Base-by-base conservation (phyloP, 2,888 invertebrate genomes). In the Helleia helle region DNA sequence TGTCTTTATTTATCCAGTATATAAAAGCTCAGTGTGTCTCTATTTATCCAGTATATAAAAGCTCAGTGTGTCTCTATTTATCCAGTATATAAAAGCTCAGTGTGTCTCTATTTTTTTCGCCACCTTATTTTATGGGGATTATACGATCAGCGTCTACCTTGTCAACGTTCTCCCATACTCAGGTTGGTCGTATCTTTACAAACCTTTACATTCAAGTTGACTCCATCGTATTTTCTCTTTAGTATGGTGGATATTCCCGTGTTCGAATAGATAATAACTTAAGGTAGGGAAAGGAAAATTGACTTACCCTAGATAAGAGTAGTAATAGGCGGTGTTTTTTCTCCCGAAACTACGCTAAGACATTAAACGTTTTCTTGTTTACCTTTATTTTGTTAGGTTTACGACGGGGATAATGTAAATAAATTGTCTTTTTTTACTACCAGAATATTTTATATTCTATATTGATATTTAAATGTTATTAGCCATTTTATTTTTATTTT, bases 71-170 rank as follows among this genome's bases (percentile, higher is more conserved):
- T n/a, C n/a, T n/a, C n/a, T n/a, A n/a, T n/a, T n/a, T n/a, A n/a
- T n/a, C n/a, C 46, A 46, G 30, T 11, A 11, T 18, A 17, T 12
- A 28, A 38, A 18, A 64, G 58, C 76, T 48, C 63, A 40, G 67
- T 75, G 69, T 65, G 53, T 34, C 60, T 25, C 28, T 29, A 54
- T 54, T 63, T 70, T 60, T 68, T 67, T 56, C 56, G 63, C 68
- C 70, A 73, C 77, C 76, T 81, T 79, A 81, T 83, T 83, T 83
- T 80, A 83, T 79, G 79, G 61, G 79, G 73, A 80, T 80, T 79
- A 80, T 76, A 79, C 77, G 81, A 80, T 77, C 81, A 69, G 71
- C 70, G 60, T 71, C 75, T 67, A 83, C 81, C 81, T 83, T 83
- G 81, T 81, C 81, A 77, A 80, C 74, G 76, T 73, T 68, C 70